A percentile compares a stretch with the other conserved stretches of the same genome.
Conservation (phyloP, 2,888 invertebrate genomes). For the Zaprionus lineosus region DNA sequence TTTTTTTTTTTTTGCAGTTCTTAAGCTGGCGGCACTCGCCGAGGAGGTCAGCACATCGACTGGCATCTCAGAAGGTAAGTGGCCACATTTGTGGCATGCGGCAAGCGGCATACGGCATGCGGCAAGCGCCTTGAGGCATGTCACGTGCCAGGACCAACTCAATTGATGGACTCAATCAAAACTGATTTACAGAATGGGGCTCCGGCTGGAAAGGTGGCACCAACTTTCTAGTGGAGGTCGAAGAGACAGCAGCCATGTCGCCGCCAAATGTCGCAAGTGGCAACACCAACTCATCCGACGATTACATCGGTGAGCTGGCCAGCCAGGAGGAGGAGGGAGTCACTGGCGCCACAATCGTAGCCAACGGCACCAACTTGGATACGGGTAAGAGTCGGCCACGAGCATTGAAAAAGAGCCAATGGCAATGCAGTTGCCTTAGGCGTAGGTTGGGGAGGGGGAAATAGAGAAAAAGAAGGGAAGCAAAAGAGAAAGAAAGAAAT, state of each 20-base stretch:
- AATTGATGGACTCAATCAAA: conserved; percentile 23
- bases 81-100: not conserved
- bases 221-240: conserved; percentile 82
- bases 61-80: conserved; percentile 80
- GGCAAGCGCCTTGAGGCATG: conserved; percentile 1
- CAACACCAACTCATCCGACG: conserved; percentile 61
- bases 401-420: not conserved
- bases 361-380: conserved; percentile 61
- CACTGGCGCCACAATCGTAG: conserved; percentile 44
- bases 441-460: too few relatives aligned
- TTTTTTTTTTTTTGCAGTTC: conserved; percentile 55
- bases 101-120: not conserved
- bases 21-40: conserved; percentile 78
- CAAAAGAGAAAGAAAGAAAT: too few relatives aligned
- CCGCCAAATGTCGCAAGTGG: conserved; percentile 40
- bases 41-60: conserved; percentile 70
- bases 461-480: too few relatives aligned
- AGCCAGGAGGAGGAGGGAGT: conserved; percentile 63
- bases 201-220: conserved; percentile 82
- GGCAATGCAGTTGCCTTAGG: too few relatives aligned
- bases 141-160: conserved; percentile 21
- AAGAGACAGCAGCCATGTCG: conserved; percentile 77
- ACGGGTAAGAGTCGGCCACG: conserved; percentile 53
- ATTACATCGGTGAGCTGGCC: conserved; percentile 58
- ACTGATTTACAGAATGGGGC: conserved; percentile 80